phyloP scores from a whole-genome alignment of 2,797 vertebrate species.

The Phrynocephalus vlangalii region DNA sequence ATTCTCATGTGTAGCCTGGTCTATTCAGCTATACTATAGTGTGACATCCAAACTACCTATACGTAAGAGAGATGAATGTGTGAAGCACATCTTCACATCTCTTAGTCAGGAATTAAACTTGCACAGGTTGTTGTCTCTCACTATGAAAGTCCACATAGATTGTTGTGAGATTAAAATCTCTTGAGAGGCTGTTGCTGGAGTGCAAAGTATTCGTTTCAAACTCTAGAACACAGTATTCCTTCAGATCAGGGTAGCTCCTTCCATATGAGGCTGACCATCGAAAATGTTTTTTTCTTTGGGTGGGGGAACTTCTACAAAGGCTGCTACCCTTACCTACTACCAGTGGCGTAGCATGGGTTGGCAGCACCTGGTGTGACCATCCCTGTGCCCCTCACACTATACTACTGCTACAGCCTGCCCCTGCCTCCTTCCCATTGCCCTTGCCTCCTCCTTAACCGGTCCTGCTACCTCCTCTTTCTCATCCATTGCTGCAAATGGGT shows the following conservation, averaged over 20 bases:
- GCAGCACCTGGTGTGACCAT: too few relatives aligned
- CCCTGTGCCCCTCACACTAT: too few relatives aligned
- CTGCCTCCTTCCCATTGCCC: too few relatives aligned
- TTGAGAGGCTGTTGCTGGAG: neutral
- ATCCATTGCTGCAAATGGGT: too few relatives aligned
- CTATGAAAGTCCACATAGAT: neutral
- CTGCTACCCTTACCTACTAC: neutral
- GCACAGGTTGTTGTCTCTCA: neutral
- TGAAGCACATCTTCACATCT: neutral
- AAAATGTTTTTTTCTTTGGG: too few relatives aligned
- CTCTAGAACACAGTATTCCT: neutral
- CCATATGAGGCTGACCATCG: neutral
- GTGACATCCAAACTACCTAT: neutral
- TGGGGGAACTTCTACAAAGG: neutral
- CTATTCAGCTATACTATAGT: neutral
- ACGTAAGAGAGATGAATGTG: neutral
- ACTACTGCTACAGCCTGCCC: too few relatives aligned
- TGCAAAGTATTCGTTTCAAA: neutral
- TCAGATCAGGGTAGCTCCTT: too few relatives aligned
- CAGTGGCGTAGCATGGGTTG: too few relatives aligned
- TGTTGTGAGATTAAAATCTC: neutral
- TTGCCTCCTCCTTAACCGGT: too few relatives aligned
- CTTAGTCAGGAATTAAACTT: neutral
- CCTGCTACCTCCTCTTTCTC: too few relatives aligned
- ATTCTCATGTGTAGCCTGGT: neutral